A percentile compares a stretch with the other conserved stretches of the same genome.
Conservation (phyloP, 2,888 invertebrate species). For the Arctia plantaginis region DNA sequence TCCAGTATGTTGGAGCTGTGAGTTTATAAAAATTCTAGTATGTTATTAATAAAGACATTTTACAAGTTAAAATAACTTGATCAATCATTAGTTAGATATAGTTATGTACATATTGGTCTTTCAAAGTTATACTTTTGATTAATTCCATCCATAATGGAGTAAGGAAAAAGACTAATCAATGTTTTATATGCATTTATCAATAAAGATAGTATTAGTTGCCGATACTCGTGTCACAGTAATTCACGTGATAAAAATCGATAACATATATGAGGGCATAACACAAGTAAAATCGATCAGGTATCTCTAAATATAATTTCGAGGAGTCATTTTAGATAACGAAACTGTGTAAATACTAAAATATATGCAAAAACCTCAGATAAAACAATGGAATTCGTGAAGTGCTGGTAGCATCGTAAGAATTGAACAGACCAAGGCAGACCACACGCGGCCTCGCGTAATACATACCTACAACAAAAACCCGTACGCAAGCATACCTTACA, state of each 20-base stretch:
- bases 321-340: constrained; percentile 1
- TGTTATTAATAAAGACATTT: not conserved
- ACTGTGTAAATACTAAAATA: not conserved
- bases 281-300: constrained; percentile 1
- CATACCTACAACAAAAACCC: constrained; percentile 42
- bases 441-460: constrained; percentile 58
- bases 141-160: not conserved
- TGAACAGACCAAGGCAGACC: constrained; percentile 46
- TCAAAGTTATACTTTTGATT: not conserved
- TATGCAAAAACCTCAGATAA: not conserved
- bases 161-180: not conserved
- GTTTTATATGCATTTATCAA: not conserved
- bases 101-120: not conserved
- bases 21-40: not conserved
- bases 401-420: constrained; percentile 13
- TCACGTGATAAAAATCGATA: constrained; percentile 27
- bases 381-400: constrained; percentile 1
- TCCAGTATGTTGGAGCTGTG: not conserved
- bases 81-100: not conserved
- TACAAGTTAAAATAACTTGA: not conserved
- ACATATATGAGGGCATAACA: constrained; percentile 1
- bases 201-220: constrained; percentile 2
- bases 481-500: constrained; percentile 37
- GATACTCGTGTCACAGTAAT: constrained; percentile 11
- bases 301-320: not conserved